A percentile compares a stretch with the other conserved stretches of the same genome.
Evolutionary conservation across 2,113 vertebrate genomes (phyloP).

Genomic region (Empidonax alnorum): DNA sequence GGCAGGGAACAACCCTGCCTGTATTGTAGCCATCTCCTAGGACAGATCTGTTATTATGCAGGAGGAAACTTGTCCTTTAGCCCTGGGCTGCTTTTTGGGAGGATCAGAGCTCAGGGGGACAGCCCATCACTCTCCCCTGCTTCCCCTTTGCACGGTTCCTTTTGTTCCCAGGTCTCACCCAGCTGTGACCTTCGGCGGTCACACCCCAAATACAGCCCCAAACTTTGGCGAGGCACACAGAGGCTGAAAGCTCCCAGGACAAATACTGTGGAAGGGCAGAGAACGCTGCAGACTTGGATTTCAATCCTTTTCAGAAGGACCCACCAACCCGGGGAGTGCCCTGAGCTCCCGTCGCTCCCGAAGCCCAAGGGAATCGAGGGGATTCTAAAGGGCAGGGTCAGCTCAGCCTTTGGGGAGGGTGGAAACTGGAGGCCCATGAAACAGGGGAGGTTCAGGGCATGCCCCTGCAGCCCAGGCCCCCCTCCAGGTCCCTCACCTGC

Average conservation of each 20-base stretch:
- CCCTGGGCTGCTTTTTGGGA: conserved; percentile 9
- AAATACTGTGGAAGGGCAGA: rapidly evolving
- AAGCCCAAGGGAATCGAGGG: neutral
- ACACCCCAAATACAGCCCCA: conserved; percentile 1
- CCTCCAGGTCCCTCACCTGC: conserved; percentile 72
- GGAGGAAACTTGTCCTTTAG: conserved; percentile 42
- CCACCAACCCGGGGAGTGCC: neutral
- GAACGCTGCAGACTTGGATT: rapidly evolving
- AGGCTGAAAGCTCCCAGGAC: neutral
- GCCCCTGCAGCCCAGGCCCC: neutral
- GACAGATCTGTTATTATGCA: neutral
- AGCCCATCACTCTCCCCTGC: neutral
- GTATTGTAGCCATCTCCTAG: neutral
- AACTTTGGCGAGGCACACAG: neutral
- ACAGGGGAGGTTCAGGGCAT: rapidly evolving
- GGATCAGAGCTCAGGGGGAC: neutral
- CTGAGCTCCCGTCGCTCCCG: rapidly evolving
- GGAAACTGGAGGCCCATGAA: rapidly evolving
- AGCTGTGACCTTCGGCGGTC: neutral
- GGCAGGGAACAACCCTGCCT: conserved; percentile 36
- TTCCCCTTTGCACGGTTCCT: conserved; percentile 8
- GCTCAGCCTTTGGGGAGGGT: neutral
- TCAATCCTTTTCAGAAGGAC: neutral
- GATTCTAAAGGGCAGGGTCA: neutral
- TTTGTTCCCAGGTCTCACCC: neutral